A percentile compares a stretch with the other conserved stretches of the same genome.
phyloP scores from a whole-genome alignment of 2,797 vertebrate species.

The Meda fulgida region DNA sequence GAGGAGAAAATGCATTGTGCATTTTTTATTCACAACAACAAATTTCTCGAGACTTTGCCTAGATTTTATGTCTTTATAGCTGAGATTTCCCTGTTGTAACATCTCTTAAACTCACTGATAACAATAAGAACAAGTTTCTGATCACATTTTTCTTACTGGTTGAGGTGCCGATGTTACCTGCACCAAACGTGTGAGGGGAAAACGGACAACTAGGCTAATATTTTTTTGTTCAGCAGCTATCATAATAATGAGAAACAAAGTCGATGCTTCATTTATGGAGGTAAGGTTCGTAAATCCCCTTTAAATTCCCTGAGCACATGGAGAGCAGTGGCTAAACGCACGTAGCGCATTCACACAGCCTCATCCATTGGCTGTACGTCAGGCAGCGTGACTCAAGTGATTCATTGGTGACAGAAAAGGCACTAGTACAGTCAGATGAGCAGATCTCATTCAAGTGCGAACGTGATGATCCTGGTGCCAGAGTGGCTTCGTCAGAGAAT shows the following conservation, averaged over 20 bases:
- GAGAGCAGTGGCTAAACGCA: slow-evolving; percentile 14
- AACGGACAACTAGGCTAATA: background rate
- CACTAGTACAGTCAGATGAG: background rate
- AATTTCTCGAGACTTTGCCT: no score
- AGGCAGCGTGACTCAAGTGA: slow-evolving; percentile 5
- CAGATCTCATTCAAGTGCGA: background rate
- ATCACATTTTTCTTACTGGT: no score
- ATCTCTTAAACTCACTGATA: no score
- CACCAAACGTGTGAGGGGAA: background rate
- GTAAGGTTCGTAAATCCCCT: slow-evolving; percentile 29
- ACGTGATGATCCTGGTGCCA: slow-evolving; percentile 19
- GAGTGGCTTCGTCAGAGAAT: background rate
- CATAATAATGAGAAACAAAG: background rate
- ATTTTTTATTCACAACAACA: no score
- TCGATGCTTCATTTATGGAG: background rate
- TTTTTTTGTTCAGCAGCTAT: background rate
- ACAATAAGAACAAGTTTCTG: no score
- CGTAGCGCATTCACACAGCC: slow-evolving; percentile 18
- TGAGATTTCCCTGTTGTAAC: no score
- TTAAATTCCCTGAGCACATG: slow-evolving; percentile 29
- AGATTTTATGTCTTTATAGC: no score
- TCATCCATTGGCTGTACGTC: slow-evolving; percentile 49
- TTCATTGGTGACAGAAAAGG: slow-evolving; percentile 14
- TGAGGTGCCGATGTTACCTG: no score
- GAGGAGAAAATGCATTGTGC: no score